These are phyloP conservation scores for Catocala nupta DNA, from an alignment of 2,888 invertebrate species.

Conservation along the genomic window DNA sequence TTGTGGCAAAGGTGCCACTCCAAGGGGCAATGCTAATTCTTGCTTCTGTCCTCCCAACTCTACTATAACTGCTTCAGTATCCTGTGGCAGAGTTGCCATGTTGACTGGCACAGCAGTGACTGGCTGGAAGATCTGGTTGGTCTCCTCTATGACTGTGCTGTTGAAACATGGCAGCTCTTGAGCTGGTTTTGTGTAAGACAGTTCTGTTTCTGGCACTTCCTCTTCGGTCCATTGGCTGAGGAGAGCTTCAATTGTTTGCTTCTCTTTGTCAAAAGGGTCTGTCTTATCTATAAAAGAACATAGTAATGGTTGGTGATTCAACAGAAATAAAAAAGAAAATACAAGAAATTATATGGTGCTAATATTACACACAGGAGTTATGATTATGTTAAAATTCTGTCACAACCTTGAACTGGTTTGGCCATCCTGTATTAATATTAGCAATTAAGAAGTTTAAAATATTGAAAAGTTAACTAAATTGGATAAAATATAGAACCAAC, in stretches of 20 bases:
- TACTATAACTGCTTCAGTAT: conserved; percentile 67
- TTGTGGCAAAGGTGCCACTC: conserved; percentile 21
- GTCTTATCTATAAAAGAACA: conserved; percentile 68
- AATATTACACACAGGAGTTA: no score
- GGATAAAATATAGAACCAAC: no score
- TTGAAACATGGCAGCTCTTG: conserved; percentile 76
- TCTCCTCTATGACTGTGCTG: conserved; percentile 77
- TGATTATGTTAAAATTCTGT: no score
- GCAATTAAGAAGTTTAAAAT: no score
- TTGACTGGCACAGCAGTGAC: conserved; percentile 71
- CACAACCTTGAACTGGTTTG: no score
- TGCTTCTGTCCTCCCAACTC: conserved; percentile 60
- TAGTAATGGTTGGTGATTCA: background rate
- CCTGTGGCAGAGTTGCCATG: conserved; percentile 54
- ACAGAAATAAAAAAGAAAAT: no score
- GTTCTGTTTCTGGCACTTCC: conserved; percentile 73
- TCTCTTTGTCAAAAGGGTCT: conserved; percentile 77
- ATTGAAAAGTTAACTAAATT: no score
- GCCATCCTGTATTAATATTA: no score
- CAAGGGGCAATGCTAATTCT: conserved; percentile 19
- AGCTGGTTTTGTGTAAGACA: conserved; percentile 51
- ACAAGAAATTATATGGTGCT: no score
- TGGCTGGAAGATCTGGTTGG: conserved; percentile 75
- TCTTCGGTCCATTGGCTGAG: conserved; percentile 85
- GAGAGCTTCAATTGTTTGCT: conserved; percentile 77